These are phyloP conservation scores for Sepioteuthis lessoniana DNA, from an alignment of 2,888 invertebrate genomes.

Conservation along the genomic window DNA sequence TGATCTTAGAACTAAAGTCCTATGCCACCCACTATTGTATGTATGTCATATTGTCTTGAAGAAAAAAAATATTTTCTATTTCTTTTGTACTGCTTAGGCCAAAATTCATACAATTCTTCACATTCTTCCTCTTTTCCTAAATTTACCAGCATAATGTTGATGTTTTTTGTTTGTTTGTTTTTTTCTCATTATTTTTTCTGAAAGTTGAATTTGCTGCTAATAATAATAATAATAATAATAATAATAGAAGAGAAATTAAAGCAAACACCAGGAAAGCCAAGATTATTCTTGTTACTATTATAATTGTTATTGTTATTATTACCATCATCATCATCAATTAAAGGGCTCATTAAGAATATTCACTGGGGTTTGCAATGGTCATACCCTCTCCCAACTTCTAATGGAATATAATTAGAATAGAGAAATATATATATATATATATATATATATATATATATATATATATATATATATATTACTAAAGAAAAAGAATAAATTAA, in stretches of 20 bases:
- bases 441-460: no score
- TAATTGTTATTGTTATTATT: background rate
- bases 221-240: background rate
- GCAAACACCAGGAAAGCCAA: background rate
- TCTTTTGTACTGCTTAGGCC: constrained; percentile 19
- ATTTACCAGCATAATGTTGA: background rate
- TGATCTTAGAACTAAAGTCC: background rate
- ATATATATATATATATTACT: no score
- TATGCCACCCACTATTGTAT: background rate
- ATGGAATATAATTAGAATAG: no score
- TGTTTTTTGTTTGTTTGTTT: background rate
- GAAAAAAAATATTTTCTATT: background rate
- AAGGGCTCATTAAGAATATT: background rate
- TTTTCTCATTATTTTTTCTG: background rate
- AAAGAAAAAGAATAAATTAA: background rate
- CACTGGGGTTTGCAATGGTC: background rate
- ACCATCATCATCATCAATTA: background rate
- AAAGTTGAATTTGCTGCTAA: background rate
- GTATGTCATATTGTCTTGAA: background rate
- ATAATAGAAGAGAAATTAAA: background rate
- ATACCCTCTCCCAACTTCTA: background rate
- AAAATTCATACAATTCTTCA: constrained; percentile 6
- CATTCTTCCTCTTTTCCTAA: constrained; percentile 44
- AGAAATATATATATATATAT: no score
- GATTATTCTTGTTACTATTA: background rate